Evolutionary conservation across 2,888 invertebrate genomes (phyloP).

Genomic region (Dryobota labecula): DNA sequence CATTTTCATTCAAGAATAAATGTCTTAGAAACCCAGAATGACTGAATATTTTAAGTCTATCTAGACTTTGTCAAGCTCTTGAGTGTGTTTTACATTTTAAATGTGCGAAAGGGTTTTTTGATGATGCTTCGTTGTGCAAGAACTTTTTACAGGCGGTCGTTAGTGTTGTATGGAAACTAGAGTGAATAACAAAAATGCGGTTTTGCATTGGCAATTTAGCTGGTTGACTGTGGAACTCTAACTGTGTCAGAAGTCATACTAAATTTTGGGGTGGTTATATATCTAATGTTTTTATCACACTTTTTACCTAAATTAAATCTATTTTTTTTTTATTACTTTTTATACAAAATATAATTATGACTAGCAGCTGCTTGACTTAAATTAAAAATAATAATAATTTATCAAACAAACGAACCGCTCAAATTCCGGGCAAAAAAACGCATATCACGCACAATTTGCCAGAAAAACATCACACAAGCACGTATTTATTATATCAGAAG

Average conservation of each 20-base stretch:
- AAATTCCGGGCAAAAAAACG: background rate
- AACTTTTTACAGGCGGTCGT: constrained; percentile 36
- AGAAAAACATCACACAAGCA: constrained; percentile 7
- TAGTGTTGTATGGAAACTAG: constrained; percentile 16
- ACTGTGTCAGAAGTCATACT: background rate
- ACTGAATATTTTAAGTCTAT: constrained; percentile 48
- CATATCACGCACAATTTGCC: constrained; percentile 4
- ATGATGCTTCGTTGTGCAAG: constrained; percentile 3
- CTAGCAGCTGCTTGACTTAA: background rate
- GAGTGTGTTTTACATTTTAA: constrained; percentile 48
- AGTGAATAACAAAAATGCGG: constrained; percentile 1
- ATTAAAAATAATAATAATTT: background rate
- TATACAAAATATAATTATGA: too few relatives aligned
- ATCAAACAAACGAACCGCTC: too few relatives aligned
- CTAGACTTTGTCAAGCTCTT: constrained; percentile 31
- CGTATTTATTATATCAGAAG: constrained; percentile 27
- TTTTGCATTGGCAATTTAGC: constrained; percentile 5
- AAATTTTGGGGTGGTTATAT: background rate
- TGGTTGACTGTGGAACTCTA: background rate
- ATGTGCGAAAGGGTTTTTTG: constrained; percentile 25
- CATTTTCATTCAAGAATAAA: background rate
- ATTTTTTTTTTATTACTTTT: too few relatives aligned
- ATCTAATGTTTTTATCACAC: background rate
- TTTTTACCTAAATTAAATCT: background rate
- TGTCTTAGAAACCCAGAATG: constrained; percentile 4